A percentile compares a stretch with the other conserved stretches of the same genome.
These are phyloP conservation scores for Turdus rufiventris DNA, from an alignment of 2,113 vertebrate species.

Conservation along the genomic window DNA sequence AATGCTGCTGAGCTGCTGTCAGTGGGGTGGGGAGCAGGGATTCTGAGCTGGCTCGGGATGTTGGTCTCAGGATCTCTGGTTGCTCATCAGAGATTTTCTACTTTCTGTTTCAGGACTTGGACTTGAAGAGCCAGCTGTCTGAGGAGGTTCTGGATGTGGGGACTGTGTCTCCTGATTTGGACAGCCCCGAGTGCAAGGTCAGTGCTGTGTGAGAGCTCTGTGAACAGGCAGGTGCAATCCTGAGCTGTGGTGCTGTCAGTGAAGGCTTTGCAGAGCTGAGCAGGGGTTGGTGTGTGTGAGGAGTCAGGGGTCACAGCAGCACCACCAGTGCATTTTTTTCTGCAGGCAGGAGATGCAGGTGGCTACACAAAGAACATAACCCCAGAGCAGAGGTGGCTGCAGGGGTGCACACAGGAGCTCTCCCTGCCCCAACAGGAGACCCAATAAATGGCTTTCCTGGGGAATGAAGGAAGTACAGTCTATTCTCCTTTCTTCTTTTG, in stretches of 20 bases:
- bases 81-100: not conserved
- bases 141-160: constrained; percentile 66
- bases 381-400: not conserved
- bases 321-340: fast-evolving
- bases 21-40: not conserved
- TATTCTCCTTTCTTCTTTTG: not conserved
- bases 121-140: constrained; percentile 6
- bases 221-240: not conserved
- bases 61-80: not conserved
- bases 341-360: not conserved
- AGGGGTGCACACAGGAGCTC: fast-evolving
- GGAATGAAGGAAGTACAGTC: not conserved
- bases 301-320: not conserved
- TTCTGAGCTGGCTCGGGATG: not conserved
- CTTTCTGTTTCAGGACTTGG: not conserved
- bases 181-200: constrained; percentile 31
- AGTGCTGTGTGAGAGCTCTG: not conserved
- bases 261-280: not conserved
- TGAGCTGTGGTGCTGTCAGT: fast-evolving
- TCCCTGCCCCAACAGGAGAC: fast-evolving
- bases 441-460: not conserved
- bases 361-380: fast-evolving
- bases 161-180: constrained; percentile 38
- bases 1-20: not conserved
- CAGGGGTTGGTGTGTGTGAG: fast-evolving